A percentile compares a stretch with the other conserved stretches of the same genome.
phyloP scores from a whole-genome alignment of 2,113 vertebrate genomes.

The Shinisaurus crocodilurus region DNA sequence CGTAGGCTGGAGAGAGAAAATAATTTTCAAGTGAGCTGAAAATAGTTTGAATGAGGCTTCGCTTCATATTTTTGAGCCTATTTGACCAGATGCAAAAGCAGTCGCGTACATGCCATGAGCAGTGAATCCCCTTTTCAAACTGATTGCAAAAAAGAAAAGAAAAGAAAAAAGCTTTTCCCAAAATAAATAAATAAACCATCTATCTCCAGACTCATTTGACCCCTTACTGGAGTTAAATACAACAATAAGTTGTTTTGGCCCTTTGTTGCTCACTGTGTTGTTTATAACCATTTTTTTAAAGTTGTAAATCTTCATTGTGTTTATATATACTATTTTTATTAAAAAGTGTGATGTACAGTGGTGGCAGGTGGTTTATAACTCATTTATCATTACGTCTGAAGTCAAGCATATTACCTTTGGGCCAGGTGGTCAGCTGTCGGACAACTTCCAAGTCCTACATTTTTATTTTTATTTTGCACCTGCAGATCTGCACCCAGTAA shows the following conservation, averaged over 20 bases:
- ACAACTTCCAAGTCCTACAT: background rate
- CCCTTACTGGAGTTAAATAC: background rate
- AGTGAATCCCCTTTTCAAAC: too few relatives aligned
- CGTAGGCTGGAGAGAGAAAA: background rate
- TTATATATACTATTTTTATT: constrained; percentile 51
- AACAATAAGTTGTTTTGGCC: background rate
- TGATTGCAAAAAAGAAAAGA: too few relatives aligned
- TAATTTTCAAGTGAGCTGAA: too few relatives aligned
- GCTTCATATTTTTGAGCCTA: background rate
- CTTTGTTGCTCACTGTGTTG: background rate
- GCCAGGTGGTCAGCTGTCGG: too few relatives aligned
- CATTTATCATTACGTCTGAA: background rate
- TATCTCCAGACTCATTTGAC: background rate
- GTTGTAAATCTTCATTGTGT: constrained; percentile 40
- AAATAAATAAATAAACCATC: background rate
- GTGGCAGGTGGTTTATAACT: background rate
- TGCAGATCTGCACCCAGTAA: background rate
- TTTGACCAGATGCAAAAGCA: background rate
- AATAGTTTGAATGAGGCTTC: background rate
- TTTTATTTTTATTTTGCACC: too few relatives aligned
- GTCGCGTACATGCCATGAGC: too few relatives aligned
- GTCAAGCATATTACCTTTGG: background rate
- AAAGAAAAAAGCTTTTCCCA: background rate
- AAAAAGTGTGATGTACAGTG: constrained; percentile 23
- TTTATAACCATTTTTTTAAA: background rate